These are phyloP conservation scores for Porites australiensis DNA, from an alignment of 64 coral and sea anemone genomes.

Conservation along the genomic window DNA sequence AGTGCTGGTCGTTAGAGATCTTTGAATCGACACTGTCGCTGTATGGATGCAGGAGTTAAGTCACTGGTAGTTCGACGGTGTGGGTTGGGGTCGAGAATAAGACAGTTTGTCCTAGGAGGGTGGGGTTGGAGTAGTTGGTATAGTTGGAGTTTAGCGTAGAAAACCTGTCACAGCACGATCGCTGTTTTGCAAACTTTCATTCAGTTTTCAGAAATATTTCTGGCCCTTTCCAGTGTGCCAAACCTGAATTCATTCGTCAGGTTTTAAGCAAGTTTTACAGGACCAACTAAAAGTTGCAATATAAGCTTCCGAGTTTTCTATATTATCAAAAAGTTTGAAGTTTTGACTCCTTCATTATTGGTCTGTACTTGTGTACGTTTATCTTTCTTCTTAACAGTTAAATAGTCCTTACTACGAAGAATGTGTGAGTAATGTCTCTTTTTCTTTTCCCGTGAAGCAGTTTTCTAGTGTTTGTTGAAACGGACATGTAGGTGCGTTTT, in stretches of 20 bases:
- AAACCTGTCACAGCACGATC: neutral
- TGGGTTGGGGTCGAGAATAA: too few relatives aligned
- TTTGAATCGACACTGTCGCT: neutral
- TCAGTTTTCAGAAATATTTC: too few relatives aligned
- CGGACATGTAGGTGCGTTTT: too few relatives aligned
- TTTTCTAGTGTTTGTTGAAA: too few relatives aligned
- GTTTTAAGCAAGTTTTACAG: neutral
- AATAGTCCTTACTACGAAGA: too few relatives aligned
- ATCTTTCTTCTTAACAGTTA: neutral
- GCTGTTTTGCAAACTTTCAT: too few relatives aligned
- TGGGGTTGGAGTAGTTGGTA: neutral
- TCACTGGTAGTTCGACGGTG: too few relatives aligned
- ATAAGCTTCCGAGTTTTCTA: too few relatives aligned
- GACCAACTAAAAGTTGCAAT: neutral
- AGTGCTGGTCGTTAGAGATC: neutral
- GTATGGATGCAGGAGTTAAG: too few relatives aligned
- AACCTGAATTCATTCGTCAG: neutral
- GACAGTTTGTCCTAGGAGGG: neutral
- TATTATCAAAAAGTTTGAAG: too few relatives aligned
- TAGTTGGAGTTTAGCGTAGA: neutral
- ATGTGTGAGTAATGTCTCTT: too few relatives aligned
- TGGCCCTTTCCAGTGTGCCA: neutral
- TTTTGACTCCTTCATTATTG: neutral
- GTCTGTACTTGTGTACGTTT: neutral
- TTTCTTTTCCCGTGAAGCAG: too few relatives aligned